Evolutionary conservation across 2,113 vertebrate species (phyloP).

Genomic region (Psilopogon haemacephalus): DNA sequence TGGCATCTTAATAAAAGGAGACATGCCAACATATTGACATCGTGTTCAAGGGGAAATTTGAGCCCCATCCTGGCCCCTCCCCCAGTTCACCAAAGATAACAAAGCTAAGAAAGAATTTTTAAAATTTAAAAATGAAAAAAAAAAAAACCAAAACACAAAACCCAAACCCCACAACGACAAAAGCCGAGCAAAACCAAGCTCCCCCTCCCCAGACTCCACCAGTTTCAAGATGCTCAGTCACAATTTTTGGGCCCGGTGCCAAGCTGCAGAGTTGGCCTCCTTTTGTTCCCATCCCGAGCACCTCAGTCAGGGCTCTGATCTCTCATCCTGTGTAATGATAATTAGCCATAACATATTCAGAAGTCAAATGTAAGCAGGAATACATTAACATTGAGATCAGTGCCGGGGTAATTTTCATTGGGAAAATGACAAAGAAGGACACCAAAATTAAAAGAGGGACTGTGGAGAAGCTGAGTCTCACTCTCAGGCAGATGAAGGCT

Average conservation of each 20-base stretch:
- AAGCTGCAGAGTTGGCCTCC: constrained; percentile 81
- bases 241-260: constrained; percentile 81
- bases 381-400: constrained; percentile 90
- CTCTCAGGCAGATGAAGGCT: constrained; percentile 28
- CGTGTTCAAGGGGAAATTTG: constrained; percentile 95
- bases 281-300: constrained; percentile 83
- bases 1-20: constrained; percentile 99
- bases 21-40: constrained; percentile 99
- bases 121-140: no score
- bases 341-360: constrained; percentile 97
- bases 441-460: constrained; percentile 43
- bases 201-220: constrained; percentile 19
- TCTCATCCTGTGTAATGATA: constrained; percentile 87
- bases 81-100: constrained; percentile 10
- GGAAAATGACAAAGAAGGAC: constrained; percentile 86
- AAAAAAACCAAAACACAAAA: no score
- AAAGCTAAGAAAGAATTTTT: background rate
- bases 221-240: constrained; percentile 74
- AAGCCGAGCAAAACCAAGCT: background rate
- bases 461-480: constrained; percentile 1
- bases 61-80: constrained; percentile 70
- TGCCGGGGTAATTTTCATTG: constrained; percentile 76
- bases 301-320: constrained; percentile 83
- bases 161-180: background rate
- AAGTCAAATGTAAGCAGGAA: constrained; percentile 94